Conservation (phyloP, 2,888 invertebrate species). For the Tiliacea aurago region DNA sequence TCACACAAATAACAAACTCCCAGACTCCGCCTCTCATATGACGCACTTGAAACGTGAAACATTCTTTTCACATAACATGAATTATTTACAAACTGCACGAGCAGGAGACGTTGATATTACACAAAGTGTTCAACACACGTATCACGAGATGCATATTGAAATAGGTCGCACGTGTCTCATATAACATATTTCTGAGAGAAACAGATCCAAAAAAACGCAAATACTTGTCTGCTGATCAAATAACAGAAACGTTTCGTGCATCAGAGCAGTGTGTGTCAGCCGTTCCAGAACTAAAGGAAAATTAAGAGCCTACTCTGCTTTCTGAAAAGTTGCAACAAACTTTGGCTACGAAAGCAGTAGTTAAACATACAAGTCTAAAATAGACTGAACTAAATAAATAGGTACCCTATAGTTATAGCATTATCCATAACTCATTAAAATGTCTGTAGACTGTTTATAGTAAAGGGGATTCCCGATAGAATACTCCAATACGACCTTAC, state of each 20-base stretch:
- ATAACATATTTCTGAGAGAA: slow-evolving; percentile 32
- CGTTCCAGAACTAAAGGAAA: not conserved
- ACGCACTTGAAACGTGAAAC: slow-evolving; percentile 38
- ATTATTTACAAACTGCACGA: slow-evolving; percentile 64
- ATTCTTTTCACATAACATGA: slow-evolving; percentile 32
- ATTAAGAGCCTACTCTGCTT: not conserved
- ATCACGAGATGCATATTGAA: slow-evolving; percentile 60
- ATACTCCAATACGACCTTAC: slow-evolving; percentile 28
- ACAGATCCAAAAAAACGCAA: slow-evolving; percentile 12
- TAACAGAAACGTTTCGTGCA: not conserved
- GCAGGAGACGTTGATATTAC: slow-evolving; percentile 63
- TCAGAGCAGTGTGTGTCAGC: not conserved
- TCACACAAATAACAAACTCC: not conserved
- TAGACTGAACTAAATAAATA: slow-evolving; percentile 24
- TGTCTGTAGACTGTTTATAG: slow-evolving; percentile 11
- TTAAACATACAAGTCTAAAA: slow-evolving; percentile 22
- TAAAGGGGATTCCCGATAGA: slow-evolving; percentile 44
- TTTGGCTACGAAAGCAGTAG: slow-evolving; percentile 25
- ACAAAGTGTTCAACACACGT: slow-evolving; percentile 28
- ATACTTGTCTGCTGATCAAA: not conserved
- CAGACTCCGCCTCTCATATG: slow-evolving; percentile 23
- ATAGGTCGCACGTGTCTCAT: slow-evolving; percentile 52
- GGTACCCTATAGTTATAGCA: not conserved
- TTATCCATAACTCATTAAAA: not conserved
- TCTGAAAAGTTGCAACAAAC: slow-evolving; percentile 6